Base-by-base conservation (phyloP, 2,797 vertebrate genomes). In the Sebastes alutus region DNA sequence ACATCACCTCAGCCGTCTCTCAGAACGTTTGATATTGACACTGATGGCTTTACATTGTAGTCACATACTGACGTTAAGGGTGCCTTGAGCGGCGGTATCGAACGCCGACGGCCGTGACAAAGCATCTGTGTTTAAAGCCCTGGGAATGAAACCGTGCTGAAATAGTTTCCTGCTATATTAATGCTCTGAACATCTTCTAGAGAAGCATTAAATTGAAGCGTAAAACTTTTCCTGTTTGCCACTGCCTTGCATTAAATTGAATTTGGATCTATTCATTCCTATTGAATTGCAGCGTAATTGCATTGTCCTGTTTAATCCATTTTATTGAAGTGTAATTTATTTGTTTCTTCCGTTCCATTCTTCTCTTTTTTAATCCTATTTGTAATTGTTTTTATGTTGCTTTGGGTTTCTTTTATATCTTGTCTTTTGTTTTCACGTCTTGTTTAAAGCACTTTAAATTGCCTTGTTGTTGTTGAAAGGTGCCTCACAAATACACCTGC, bases 81-180 rank as follows among this genome's bases (percentile, higher is more conserved):
- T 46, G 42, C 7, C 42, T 46, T 46, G 42, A 46, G 16, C 7
- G 42, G 16, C 3, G 7, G 16, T 46, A 46, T 18, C 16, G 6
- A 46, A 46, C 7, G 42, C 42, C 0, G 16, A 46, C 7, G 0
- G 42, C 42, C 16, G 3, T 46, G 42, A 46, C 16, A 46, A 46
- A 46, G 7, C 42, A 0, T 46, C 42, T 18, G 0, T 46, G 0
- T 46, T 46, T 46, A 8, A 46, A 46, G 42, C 0, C 7, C 16
- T 46, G 16, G 16, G 42, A 18, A 46, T 18, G 0, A 46, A 46
- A 46, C 1, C 1, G 16, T 7, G 38, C 38, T 42, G 38, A 42
- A 42, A 42, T 20, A 46, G 16, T 46, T 46, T 46, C 16, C 42
- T 46, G 42, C 16, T 46, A 46, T 46, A 7, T 46, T 46, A 46